Evolutionary conservation across 2,888 invertebrate genomes (phyloP).

Genomic region (Ophraella communa): DNA sequence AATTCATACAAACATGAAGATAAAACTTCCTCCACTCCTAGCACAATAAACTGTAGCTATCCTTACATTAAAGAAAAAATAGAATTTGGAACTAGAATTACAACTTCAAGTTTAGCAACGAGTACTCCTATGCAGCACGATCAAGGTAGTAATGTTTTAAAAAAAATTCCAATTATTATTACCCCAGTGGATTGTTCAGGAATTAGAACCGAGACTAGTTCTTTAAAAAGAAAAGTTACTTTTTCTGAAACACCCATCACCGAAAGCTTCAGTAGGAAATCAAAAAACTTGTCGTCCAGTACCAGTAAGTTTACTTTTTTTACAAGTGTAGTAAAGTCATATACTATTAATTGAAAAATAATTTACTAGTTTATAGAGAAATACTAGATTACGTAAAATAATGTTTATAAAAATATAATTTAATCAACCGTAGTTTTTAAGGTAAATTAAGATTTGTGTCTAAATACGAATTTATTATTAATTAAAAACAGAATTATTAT

Average conservation of each 20-base stretch:
- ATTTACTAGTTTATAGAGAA: too few species aligned
- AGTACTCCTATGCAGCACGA: conserved; percentile 50
- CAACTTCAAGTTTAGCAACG: conserved; percentile 40
- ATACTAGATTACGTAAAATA: too few species aligned
- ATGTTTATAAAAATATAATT: too few species aligned
- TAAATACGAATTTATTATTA: too few species aligned
- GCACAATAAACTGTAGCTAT: conserved; percentile 28
- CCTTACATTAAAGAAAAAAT: conserved; percentile 27
- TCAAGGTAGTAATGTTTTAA: conserved; percentile 38
- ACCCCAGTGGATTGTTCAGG: conserved; percentile 43
- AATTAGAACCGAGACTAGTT: conserved; percentile 33
- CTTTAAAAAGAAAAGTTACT: conserved; percentile 49
- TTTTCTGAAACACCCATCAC: conserved; percentile 47
- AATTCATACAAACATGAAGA: conserved; percentile 31
- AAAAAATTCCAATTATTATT: conserved; percentile 41
- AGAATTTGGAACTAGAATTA: conserved; percentile 22
- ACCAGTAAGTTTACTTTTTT: conserved; percentile 9
- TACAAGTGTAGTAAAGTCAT: not conserved
- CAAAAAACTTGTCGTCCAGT: conserved; percentile 14
- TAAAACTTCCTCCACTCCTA: conserved; percentile 37
- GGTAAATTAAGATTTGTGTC: not conserved
- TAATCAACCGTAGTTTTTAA: not conserved
- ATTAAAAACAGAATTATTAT: too few species aligned
- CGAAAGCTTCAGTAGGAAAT: conserved; percentile 21
- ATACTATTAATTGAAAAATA: not conserved